Conservation (phyloP, 2,888 invertebrate genomes). For the Protodeltote pygarga region DNA sequence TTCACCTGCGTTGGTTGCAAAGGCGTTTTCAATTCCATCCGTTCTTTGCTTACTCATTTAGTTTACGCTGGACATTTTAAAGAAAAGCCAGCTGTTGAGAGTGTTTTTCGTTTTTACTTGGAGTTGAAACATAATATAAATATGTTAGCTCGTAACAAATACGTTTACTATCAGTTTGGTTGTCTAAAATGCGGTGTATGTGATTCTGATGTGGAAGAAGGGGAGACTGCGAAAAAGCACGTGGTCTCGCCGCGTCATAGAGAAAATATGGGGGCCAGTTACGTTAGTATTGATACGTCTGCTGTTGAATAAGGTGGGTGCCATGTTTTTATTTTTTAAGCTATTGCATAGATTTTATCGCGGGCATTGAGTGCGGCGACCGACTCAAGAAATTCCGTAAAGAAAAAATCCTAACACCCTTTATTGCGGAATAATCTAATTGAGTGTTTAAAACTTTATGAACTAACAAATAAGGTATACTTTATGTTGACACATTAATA, state of each 20-base stretch:
- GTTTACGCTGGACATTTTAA: conserved; percentile 76
- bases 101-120: conserved; percentile 79
- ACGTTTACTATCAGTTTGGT: conserved; percentile 77
- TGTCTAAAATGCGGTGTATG: conserved; percentile 78
- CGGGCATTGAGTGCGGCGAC: too few relatives aligned
- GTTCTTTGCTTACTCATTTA: conserved; percentile 72
- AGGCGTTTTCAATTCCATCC: conserved; percentile 72
- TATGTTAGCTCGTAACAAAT: conserved; percentile 78
- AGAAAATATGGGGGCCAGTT: conserved; percentile 83
- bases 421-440: too few relatives aligned
- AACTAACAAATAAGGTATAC: too few relatives aligned
- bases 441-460: too few relatives aligned
- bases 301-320: conserved; percentile 74
- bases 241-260: conserved; percentile 76
- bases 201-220: conserved; percentile 70
- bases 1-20: conserved; percentile 72
- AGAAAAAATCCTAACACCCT: not conserved
- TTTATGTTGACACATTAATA: too few relatives aligned
- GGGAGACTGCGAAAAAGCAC: conserved; percentile 79
- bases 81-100: conserved; percentile 68
- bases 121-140: conserved; percentile 80
- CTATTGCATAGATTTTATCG: not conserved
- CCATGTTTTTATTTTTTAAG: not conserved
- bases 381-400: too few relatives aligned
- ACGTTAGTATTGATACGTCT: conserved; percentile 72